phyloP scores from a whole-genome alignment of 2,113 vertebrate genomes.

The Panthera tigris region DNA sequence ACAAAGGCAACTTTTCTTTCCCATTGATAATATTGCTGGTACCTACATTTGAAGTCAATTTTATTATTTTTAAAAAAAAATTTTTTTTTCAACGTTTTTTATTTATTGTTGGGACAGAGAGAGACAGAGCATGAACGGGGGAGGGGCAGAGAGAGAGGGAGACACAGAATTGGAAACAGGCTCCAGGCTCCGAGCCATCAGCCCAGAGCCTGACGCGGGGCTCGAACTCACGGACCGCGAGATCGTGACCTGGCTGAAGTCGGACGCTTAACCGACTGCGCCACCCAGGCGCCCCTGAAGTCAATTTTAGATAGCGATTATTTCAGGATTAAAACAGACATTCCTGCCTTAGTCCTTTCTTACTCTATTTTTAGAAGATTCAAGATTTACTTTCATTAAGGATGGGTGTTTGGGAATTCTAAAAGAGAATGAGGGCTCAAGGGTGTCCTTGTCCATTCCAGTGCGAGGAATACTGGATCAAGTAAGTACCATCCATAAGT shows the following conservation, averaged over 20 bases:
- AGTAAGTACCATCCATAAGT: not conserved
- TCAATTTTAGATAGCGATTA: conserved; percentile 18
- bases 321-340: not conserved
- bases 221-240: no score
- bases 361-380: conserved; percentile 17
- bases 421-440: not conserved
- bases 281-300: not conserved
- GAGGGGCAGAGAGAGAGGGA: no score
- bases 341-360: not conserved
- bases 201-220: no score
- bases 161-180: no score
- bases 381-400: not conserved
- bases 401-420: not conserved
- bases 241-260: no score
- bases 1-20: conserved; percentile 15
- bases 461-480: not conserved
- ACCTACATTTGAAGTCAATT: not conserved
- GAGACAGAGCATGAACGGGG: no score
- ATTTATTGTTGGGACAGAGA: no score
- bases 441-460: not conserved
- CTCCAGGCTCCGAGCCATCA: no score
- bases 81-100: no score
- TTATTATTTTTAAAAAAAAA: not conserved
- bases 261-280: no score
- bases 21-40: not conserved